Percentiles rank a stretch among this genome's conserved stretches.
Evolutionary conservation across 2,888 invertebrate species (phyloP).

Genomic region (Macropis europaea): DNA sequence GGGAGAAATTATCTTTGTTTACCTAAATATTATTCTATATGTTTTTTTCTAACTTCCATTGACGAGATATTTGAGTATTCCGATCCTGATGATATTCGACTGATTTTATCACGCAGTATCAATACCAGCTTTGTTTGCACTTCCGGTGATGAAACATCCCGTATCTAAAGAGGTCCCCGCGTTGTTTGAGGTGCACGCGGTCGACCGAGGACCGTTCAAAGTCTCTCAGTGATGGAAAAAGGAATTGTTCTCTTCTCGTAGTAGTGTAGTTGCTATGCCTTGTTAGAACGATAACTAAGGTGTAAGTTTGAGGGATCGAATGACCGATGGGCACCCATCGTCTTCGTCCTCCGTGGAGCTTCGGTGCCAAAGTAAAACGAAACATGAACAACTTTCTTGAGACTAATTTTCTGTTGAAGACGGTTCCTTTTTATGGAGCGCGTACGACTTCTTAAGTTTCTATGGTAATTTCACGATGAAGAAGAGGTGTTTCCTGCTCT

Average conservation of each 20-base stretch:
- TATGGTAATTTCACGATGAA: background rate
- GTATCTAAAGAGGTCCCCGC: too few species aligned
- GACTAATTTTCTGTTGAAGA: constrained; percentile 8
- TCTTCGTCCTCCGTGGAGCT: background rate
- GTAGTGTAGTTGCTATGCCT: constrained; percentile 67
- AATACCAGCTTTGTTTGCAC: too few species aligned
- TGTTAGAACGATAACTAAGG: constrained; percentile 50
- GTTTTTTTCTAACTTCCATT: too few species aligned
- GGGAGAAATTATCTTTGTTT: too few species aligned
- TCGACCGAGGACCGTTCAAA: constrained; percentile 47
- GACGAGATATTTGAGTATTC: too few species aligned
- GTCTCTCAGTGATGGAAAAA: constrained; percentile 64
- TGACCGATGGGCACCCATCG: background rate
- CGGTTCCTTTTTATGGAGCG: constrained; percentile 5
- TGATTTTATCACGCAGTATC: too few species aligned
- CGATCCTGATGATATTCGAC: too few species aligned
- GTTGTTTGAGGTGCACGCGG: constrained; percentile 40
- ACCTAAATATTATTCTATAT: too few species aligned
- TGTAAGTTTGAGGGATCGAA: constrained; percentile 11
- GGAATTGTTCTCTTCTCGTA: constrained; percentile 70
- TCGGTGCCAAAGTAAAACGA: constrained; percentile 13
- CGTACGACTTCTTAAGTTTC: background rate
- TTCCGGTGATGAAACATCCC: too few species aligned
- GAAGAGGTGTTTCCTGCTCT: background rate
- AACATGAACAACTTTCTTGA: background rate